Conservation (phyloP, 2,113 vertebrate species). For the Mola mola region DNA sequence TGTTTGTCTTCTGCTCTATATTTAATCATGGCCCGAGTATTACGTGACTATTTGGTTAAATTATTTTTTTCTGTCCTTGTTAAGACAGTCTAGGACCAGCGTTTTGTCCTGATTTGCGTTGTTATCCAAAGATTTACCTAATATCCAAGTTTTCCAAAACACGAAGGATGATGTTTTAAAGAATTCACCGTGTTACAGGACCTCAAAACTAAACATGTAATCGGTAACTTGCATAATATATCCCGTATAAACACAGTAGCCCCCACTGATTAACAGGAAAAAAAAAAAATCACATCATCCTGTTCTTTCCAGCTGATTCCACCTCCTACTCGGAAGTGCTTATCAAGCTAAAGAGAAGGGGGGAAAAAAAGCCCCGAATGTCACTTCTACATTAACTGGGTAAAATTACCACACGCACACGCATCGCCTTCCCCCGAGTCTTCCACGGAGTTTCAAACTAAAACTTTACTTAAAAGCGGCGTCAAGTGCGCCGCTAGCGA, state of each 20-base stretch:
- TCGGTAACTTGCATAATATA: background rate
- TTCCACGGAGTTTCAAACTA: constrained; percentile 9
- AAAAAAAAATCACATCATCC: constrained; percentile 40
- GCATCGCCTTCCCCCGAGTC: background rate
- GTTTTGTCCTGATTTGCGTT: background rate
- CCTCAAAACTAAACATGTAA: background rate
- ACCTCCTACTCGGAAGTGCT: constrained; percentile 48
- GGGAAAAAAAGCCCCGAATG: constrained; percentile 11
- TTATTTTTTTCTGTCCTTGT: too few relatives aligned
- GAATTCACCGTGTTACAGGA: accelerated
- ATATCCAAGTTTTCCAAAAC: constrained; percentile 1
- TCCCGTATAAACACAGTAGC: background rate
- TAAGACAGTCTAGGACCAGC: too few relatives aligned
- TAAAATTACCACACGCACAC: background rate
- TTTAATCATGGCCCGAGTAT: too few relatives aligned
- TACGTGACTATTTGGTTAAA: too few relatives aligned
- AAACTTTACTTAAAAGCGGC: background rate
- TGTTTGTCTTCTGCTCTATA: too few relatives aligned
- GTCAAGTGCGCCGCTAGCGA: background rate
- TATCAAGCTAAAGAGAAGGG: constrained; percentile 10
- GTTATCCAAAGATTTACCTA: background rate
- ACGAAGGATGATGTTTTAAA: background rate
- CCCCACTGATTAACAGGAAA: constrained; percentile 20
- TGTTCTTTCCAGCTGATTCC: constrained; percentile 74
- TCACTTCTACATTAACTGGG: background rate